Conservation (phyloP, 1,140 invertebrate genomes). For the Drosophila leontia region DNA sequence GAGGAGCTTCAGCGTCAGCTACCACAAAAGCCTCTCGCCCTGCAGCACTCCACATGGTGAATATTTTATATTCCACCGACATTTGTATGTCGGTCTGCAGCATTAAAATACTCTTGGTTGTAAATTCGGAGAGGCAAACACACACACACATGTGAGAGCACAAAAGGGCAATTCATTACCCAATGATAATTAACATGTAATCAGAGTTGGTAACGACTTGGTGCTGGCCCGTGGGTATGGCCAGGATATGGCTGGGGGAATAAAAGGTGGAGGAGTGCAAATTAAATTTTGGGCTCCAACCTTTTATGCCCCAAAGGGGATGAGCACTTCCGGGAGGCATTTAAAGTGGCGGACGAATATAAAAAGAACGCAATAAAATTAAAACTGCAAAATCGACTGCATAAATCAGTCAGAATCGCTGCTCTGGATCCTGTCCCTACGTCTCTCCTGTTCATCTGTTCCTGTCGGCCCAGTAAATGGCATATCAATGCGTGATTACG, state of each 20-base stretch:
- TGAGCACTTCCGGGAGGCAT: conserved; percentile 20
- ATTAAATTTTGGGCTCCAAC: conserved; percentile 61
- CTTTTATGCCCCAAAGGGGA: conserved; percentile 4
- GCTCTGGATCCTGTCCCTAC: background rate
- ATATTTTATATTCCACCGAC: conserved; percentile 42
- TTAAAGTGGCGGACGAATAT: conserved; percentile 44
- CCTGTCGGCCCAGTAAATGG: conserved; percentile 62
- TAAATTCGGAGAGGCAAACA: conserved; percentile 10
- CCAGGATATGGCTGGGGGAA: conserved; percentile 1
- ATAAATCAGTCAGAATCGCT: conserved; percentile 64
- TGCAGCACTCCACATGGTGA: conserved; percentile 16
- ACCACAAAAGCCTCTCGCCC: conserved; percentile 17
- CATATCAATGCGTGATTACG: conserved; percentile 82
- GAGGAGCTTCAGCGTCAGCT: conserved; percentile 4
- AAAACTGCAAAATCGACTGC: conserved; percentile 69
- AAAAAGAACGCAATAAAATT: conserved; percentile 62
- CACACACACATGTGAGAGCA: conserved; percentile 12
- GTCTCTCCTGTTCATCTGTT: conserved; percentile 27
- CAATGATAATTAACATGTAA: conserved; percentile 80
- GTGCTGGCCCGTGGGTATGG: conserved; percentile 43
- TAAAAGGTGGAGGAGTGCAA: conserved; percentile 41
- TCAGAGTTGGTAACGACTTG: conserved; percentile 71
- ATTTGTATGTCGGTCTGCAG: conserved; percentile 33
- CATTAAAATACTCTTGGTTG: conserved; percentile 32
- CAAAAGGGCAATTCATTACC: conserved; percentile 74